phyloP scores from a whole-genome alignment of 2,113 vertebrate genomes.

The Apteryx mantelli region DNA sequence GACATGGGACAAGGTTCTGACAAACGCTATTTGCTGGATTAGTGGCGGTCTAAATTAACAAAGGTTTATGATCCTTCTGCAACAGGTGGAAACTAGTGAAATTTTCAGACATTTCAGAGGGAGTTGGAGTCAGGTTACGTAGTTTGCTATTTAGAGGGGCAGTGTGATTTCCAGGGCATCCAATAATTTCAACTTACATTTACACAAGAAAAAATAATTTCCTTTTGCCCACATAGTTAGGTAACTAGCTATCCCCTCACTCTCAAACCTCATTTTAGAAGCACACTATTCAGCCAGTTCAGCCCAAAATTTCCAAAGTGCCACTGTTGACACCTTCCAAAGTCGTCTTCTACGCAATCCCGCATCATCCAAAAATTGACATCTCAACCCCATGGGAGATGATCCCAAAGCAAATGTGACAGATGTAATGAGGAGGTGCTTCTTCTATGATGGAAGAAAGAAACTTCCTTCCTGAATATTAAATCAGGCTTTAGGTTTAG shows the following conservation, averaged over 20 bases:
- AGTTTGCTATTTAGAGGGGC: neutral
- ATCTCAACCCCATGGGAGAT: neutral
- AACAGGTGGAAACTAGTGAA: neutral
- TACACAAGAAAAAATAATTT: neutral
- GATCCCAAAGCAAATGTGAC: neutral
- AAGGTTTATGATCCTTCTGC: neutral
- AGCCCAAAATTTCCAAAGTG: neutral
- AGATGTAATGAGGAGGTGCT: neutral
- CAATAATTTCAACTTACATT: neutral
- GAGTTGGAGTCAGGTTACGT: fast-evolving
- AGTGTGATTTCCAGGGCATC: neutral
- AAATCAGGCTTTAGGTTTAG: constrained; percentile 35
- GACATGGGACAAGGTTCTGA: neutral
- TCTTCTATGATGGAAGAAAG: constrained; percentile 36
- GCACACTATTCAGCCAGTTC: neutral
- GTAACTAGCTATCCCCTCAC: neutral
- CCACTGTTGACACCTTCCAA: neutral
- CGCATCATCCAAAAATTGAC: neutral
- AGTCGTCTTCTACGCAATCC: neutral
- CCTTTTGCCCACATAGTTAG: neutral
- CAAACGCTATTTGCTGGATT: neutral
- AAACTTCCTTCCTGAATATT: constrained; percentile 62
- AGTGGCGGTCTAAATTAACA: neutral
- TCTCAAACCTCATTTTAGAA: neutral
- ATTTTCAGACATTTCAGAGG: neutral